A percentile compares a stretch with the other conserved stretches of the same genome.
Evolutionary conservation across 2,888 invertebrate species (phyloP).

Genomic region (Apodemia duryi): DNA sequence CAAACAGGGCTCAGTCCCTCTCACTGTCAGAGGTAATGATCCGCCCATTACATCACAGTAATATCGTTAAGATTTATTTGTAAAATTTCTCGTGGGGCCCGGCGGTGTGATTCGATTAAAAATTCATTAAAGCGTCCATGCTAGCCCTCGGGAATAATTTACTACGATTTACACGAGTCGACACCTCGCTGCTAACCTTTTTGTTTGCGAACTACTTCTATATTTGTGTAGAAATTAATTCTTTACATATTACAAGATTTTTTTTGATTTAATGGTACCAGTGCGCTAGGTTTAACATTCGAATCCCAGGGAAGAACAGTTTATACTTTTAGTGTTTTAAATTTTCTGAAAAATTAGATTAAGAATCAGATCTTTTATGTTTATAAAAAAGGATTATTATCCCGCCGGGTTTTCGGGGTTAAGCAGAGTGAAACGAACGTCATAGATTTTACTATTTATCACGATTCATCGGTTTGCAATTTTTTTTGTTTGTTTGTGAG

Average conservation of each 20-base stretch:
- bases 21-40: slow-evolving; percentile 36
- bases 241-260: neutral
- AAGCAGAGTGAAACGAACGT: too few species aligned
- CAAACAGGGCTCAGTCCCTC: slow-evolving; percentile 8
- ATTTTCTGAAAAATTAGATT: too few species aligned
- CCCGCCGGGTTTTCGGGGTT: too few species aligned
- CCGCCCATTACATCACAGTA: slow-evolving; percentile 48
- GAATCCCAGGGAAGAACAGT: too few species aligned
- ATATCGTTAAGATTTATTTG: slow-evolving; percentile 63
- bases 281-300: too few species aligned
- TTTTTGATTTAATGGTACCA: too few species aligned
- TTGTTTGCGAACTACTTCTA: slow-evolving; percentile 12
- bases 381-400: too few species aligned
- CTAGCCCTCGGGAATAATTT: slow-evolving; percentile 73
- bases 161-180: slow-evolving; percentile 65
- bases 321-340: too few species aligned
- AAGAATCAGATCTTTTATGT: too few species aligned
- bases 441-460: too few species aligned
- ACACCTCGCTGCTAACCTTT: slow-evolving; percentile 45
- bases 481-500: too few species aligned
- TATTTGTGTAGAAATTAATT: slow-evolving; percentile 5
- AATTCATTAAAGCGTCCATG: slow-evolving; percentile 75
- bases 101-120: slow-evolving; percentile 75
- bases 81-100: slow-evolving; percentile 63
- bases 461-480: too few species aligned